phyloP scores from a whole-genome alignment of 2,888 invertebrate genomes.

The Tupiocoris notatus region DNA sequence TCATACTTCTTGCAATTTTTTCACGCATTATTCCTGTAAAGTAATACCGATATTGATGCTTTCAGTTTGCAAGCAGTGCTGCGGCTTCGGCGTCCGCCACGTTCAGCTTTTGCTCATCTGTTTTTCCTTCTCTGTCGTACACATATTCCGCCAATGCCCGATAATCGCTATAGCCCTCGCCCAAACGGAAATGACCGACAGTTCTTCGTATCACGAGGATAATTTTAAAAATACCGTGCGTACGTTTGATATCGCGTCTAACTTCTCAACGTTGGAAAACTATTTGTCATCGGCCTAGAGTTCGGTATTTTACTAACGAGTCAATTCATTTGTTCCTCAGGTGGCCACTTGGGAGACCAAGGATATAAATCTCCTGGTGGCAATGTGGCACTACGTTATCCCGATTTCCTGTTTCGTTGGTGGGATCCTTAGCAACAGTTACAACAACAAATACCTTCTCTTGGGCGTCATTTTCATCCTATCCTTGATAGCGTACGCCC shows the following conservation, averaged over 20 bases:
- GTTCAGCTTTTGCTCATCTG: constrained; percentile 30
- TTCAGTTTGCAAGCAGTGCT: constrained; percentile 38
- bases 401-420: constrained; percentile 6
- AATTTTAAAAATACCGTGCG: constrained; percentile 31
- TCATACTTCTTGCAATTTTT: too few species aligned
- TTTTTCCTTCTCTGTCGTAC: constrained; percentile 8
- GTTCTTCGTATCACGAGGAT: constrained; percentile 31
- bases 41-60: too few species aligned
- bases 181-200: constrained; percentile 15
- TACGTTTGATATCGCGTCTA: too few species aligned
- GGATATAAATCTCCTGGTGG: not conserved
- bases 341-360: constrained; percentile 4
- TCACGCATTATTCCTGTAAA: too few species aligned
- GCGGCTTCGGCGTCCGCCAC: constrained; percentile 38
- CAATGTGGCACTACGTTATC: constrained; percentile 2
- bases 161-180: constrained; percentile 25
- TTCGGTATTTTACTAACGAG: too few species aligned
- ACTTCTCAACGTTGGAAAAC: too few species aligned
- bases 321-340: too few species aligned
- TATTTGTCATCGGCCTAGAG: too few species aligned
- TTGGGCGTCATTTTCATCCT: constrained; percentile 13
- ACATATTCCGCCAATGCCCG: constrained; percentile 10
- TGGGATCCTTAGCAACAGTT: constrained; percentile 8
- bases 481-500: constrained; percentile 6
- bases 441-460: constrained; percentile 23